Evolutionary conservation across 2,888 invertebrate genomes (phyloP), one percentile per base, ranked within the genome.

Genomic region (Hedya salicella): DNA sequence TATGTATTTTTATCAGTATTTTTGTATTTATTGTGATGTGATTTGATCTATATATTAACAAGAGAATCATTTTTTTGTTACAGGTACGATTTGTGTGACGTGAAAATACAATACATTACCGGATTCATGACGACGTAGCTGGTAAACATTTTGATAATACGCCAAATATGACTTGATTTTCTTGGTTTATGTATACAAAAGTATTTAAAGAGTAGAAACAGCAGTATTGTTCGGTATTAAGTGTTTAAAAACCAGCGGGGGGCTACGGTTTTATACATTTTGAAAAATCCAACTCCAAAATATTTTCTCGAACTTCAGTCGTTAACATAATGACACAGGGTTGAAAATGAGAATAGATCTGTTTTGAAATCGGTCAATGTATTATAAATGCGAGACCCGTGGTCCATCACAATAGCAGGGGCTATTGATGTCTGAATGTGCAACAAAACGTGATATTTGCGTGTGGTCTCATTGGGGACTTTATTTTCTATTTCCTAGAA

Each of bases 401-500:
- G 57, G 46, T 44, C 32, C 32, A 44, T 57, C 44, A 57, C 57
- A 57, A 57, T 57, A 36, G 32, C 44, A 53, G 17, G 1, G n/a
- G 32, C 57, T 32, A 57, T 57, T 57, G 44, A 44, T 32, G 44
- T n/a, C 44, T 30, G 9, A 30, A 57, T 42, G 21, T 48, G 57
- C 44, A 44, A 57, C 17, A 57, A 57, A 57, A 57, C 57, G 42
- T 46, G 56, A 44, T 44, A 44, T 32, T 57, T 57, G 44, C 44
- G 57, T 57, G 57, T 57, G 57, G 57, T 57, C 57, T 46, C 17
- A 53, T 17, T 44, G 17, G 44, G 56, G 56, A n/a, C 17, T 57
- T 42, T 36, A 36, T 11, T 36, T 21, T 57, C 16, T 16, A 11
- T 46, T 57, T 57, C 57, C 32, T 46, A 16, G 44, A 46, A 57